Base-by-base conservation (phyloP, 2,888 invertebrate species). In the Cryptus viduatorius region DNA sequence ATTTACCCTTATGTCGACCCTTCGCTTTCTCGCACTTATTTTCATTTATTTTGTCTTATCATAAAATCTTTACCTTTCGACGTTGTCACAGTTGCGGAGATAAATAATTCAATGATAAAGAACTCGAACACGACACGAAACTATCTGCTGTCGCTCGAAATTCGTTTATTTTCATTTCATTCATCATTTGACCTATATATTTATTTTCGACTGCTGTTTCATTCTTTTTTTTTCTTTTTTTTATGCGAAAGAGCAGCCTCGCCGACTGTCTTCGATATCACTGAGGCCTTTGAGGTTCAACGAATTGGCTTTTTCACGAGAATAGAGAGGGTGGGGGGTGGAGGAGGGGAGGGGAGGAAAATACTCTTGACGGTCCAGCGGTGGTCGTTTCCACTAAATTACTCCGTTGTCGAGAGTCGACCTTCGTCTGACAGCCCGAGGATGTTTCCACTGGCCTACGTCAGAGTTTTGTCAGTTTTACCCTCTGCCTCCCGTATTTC, bases 401-500 rank as follows among this genome's bases (percentile, higher is more conserved):
- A 82, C 71, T 67, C 48, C 24, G 12, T 10, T 29, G 24, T 42
- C 64, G 37, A 48, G 19, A 19, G 16, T 5, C 44, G 59, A 19
- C 59, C 50, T 68, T 68, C 72, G 50, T 61, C 59, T n/a, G 77
- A 68, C 68, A 68, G 73, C 59, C 67, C 71, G 46, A 65, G 65
- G 68, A 71, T 72, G 56, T 72, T 72, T 59, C 44, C 53, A 56
- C 53, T 16, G 3, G 48, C 42, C 29, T 24, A 64, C 76, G 42
- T 67, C 24, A 42, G 37, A 64, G 64, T 69, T 37, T 16, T 24
- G 59, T 75, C 37, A 46, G 42, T 8, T 46, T 67, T 75, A 31
- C 10, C 14, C 29, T 59, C 59, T 14, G 16, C 14, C 29, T 14
- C 48, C 12, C 10, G 48, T 19, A 24, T 12, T 29, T 29, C 59